phyloP scores from a whole-genome alignment of 2,797 vertebrate genomes.

The Nasua narica region DNA sequence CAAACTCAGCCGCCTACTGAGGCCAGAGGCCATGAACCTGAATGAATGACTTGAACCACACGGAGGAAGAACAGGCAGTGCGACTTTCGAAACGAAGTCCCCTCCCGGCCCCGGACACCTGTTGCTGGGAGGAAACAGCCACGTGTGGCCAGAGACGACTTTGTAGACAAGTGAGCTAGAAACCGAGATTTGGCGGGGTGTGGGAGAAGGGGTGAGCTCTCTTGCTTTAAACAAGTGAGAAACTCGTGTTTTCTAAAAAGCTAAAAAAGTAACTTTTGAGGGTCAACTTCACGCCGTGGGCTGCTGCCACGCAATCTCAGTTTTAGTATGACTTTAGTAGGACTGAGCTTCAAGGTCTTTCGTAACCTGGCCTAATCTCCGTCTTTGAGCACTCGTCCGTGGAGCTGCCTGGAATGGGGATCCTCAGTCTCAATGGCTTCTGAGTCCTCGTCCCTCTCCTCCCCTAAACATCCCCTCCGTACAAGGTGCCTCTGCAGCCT shows the following conservation, averaged over 20 bases:
- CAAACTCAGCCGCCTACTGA: neutral
- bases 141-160: neutral
- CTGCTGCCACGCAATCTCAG: too few relatives aligned
- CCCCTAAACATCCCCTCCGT: neutral
- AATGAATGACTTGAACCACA: neutral
- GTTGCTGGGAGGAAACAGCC: neutral
- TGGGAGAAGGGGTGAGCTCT: neutral
- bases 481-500: neutral
- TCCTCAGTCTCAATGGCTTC: neutral
- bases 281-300: neutral
- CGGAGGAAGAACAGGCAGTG: rapidly evolving
- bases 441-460: neutral
- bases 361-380: neutral
- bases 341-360: neutral
- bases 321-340: neutral
- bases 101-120: neutral
- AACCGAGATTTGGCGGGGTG: neutral
- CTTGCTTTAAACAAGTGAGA: neutral
- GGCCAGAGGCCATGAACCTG: neutral
- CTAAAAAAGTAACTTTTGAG: neutral
- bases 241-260: neutral
- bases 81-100: neutral
- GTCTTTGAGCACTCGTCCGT: rapidly evolving
- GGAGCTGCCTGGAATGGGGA: too few relatives aligned
- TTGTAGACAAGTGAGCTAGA: neutral